A percentile compares a stretch with the other conserved stretches of the same genome.
phyloP scores from a whole-genome alignment of 2,888 invertebrate genomes.

The Cantharis nigra region DNA sequence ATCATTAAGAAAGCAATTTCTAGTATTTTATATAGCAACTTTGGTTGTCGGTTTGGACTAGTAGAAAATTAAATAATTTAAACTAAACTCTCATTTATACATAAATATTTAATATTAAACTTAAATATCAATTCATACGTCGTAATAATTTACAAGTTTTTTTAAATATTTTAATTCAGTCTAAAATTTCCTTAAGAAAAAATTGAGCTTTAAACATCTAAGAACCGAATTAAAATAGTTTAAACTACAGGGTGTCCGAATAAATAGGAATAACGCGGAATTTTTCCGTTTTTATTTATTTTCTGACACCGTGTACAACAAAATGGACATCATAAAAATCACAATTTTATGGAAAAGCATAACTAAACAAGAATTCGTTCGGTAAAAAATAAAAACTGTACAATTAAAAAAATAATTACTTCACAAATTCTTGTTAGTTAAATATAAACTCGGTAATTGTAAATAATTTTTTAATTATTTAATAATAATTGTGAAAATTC shows the following conservation, averaged over 20 bases:
- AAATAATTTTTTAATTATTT: background rate
- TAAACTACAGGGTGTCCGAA: background rate
- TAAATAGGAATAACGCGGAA: background rate
- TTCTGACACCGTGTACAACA: background rate
- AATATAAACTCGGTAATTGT: background rate
- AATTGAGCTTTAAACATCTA: background rate
- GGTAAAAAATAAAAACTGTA: background rate
- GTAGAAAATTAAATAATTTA: constrained; percentile 45
- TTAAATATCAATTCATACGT: background rate
- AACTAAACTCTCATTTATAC: constrained; percentile 32
- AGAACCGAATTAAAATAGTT: background rate
- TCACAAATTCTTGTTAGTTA: background rate
- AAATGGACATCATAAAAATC: background rate
- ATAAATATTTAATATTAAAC: background rate
- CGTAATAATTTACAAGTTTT: background rate
- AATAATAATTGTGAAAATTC: background rate
- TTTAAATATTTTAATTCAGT: background rate
- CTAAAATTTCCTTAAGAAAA: background rate
- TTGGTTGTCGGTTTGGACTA: constrained; percentile 57
- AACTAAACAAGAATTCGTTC: background rate
- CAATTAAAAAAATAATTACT: background rate
- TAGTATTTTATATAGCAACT: constrained; percentile 39
- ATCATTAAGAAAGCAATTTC: constrained; percentile 22
- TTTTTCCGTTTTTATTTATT: background rate
- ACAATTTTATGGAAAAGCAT: background rate